Conservation (phyloP, 2,888 invertebrate genomes). For the Boloria euphrosyne region DNA sequence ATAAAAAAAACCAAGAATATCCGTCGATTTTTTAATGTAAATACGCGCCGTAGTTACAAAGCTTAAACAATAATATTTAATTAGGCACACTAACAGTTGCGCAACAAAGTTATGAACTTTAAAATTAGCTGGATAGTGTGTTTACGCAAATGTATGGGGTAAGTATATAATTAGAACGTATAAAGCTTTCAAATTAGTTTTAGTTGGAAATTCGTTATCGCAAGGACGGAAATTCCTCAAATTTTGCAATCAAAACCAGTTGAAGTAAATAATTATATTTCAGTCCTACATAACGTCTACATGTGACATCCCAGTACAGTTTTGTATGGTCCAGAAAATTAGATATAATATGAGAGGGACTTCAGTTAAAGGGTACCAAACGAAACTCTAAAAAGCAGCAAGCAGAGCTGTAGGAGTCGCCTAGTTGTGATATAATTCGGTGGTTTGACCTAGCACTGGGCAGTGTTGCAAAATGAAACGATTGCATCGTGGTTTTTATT, state of each 20-base stretch:
- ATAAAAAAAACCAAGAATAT: no score
- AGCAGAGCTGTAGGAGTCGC: neutral
- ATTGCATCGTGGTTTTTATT: constrained; percentile 26
- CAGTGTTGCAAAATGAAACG: constrained; percentile 19
- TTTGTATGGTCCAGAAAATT: no score
- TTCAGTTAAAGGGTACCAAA: no score
- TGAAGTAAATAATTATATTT: no score
- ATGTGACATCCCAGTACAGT: no score
- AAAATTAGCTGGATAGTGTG: constrained; percentile 8
- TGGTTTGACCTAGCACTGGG: constrained; percentile 10
- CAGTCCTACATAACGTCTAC: no score
- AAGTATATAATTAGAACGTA: neutral
- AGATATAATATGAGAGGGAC: no score
- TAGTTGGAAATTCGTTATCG: neutral
- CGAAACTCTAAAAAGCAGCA: no score
- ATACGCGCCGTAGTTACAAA: neutral
- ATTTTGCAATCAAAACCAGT: no score
- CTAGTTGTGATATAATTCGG: constrained; percentile 8
- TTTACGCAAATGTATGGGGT: neutral
- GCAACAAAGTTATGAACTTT: constrained; percentile 7
- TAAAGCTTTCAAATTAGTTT: neutral
- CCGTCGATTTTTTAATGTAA: neutral
- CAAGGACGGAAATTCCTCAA: neutral
- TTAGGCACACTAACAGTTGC: neutral
- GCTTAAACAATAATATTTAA: constrained; percentile 18